Conservation (phyloP, 2,888 invertebrate genomes). For the Bellardia pandia region DNA sequence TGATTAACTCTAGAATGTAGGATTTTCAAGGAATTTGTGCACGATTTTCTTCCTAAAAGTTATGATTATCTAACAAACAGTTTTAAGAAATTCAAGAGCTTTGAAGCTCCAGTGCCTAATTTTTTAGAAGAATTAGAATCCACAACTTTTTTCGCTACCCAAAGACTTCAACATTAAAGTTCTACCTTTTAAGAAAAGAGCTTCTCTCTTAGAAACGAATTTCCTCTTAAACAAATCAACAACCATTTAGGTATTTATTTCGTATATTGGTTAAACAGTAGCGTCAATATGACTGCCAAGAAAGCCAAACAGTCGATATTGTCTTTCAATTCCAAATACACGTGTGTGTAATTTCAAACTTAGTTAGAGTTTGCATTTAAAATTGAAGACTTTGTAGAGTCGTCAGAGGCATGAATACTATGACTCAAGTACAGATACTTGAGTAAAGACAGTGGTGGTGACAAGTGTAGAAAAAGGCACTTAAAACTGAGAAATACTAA, state of each 20-base stretch:
- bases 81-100: too few relatives aligned
- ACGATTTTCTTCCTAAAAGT: too few relatives aligned
- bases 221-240: constrained; percentile 26
- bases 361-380: not conserved
- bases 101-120: not conserved
- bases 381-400: constrained; percentile 1
- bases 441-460: constrained; percentile 10
- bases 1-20: too few relatives aligned
- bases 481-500: too few relatives aligned
- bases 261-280: constrained; percentile 1
- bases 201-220: constrained; percentile 14
- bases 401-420: not conserved
- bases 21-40: too few relatives aligned
- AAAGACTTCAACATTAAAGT: not conserved
- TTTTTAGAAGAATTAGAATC: constrained; percentile 41
- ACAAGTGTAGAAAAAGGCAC: not conserved
- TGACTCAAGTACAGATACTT: constrained; percentile 22
- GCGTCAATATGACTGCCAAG: constrained; percentile 70
- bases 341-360: not conserved
- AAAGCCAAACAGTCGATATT: constrained; percentile 37
- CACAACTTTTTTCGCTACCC: constrained; percentile 35
- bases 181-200: constrained; percentile 16
- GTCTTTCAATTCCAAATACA: constrained; percentile 1
- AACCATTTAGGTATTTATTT: constrained; percentile 36
- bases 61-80: too few relatives aligned